Evolutionary conservation across 2,797 vertebrate species (phyloP).

Genomic region (Acipenser ruthenus): DNA sequence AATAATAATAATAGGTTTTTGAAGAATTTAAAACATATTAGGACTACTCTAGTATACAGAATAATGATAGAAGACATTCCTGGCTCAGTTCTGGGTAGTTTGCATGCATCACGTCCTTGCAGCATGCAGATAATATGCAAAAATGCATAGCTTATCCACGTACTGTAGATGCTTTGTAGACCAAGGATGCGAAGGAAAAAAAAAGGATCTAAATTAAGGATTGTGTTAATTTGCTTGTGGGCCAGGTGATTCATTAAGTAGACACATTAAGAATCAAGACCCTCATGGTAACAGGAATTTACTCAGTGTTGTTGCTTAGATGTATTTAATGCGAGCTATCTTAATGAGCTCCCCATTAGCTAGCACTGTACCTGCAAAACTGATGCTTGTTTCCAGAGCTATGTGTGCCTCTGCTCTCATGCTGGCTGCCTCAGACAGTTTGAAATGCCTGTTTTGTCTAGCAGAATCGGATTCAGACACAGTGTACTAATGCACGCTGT

Average conservation of each 20-base stretch:
- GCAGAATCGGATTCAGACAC: conserved; percentile 28
- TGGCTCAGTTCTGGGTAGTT: too few relatives aligned
- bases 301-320: conserved; percentile 2
- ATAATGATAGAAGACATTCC: too few relatives aligned
- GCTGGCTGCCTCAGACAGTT: conserved; percentile 19
- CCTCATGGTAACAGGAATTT: neutral
- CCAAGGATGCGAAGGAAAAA: too few relatives aligned
- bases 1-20: too few relatives aligned
- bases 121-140: too few relatives aligned
- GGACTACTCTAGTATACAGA: too few relatives aligned
- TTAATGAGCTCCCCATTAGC: conserved; percentile 1
- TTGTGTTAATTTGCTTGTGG: neutral
- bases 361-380: conserved; percentile 27
- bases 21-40: too few relatives aligned
- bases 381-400: neutral
- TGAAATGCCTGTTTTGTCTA: conserved; percentile 34
- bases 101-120: too few relatives aligned
- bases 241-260: conserved; percentile 7
- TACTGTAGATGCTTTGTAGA: too few relatives aligned
- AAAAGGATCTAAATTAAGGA: neutral
- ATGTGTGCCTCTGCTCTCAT: conserved; percentile 30
- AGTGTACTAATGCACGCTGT: conserved; percentile 13
- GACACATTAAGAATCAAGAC: neutral
- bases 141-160: too few relatives aligned
- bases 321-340: neutral